Conservation (phyloP, 2,113 vertebrate genomes). For the Saccopteryx leptura region DNA sequence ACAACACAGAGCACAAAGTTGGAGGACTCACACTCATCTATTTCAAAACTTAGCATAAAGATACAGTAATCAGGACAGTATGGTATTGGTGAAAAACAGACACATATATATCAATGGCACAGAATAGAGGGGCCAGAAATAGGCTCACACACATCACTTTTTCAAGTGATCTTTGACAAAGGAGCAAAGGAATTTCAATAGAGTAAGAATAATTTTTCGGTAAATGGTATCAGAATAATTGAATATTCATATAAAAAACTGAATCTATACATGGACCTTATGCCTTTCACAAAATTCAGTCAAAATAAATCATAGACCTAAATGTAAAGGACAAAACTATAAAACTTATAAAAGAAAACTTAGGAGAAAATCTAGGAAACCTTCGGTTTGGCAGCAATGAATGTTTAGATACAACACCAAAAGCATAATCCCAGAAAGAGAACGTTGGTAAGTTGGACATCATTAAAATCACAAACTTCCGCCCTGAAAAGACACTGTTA, state of each 20-base stretch:
- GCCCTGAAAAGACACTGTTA: background rate
- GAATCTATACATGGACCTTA: background rate
- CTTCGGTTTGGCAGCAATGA: background rate
- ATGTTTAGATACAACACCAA: background rate
- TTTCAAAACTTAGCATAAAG: background rate
- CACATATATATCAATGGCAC: background rate
- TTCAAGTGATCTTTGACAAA: background rate
- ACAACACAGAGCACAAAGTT: background rate
- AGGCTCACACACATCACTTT: background rate
- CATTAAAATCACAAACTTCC: slow-evolving; percentile 19
- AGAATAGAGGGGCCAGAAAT: background rate
- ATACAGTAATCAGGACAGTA: background rate
- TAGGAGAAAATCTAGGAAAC: slow-evolving; percentile 4
- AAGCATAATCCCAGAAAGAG: background rate
- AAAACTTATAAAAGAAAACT: background rate
- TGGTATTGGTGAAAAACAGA: background rate
- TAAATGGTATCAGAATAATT: background rate
- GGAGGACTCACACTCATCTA: background rate
- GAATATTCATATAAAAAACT: background rate
- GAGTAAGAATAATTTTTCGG: slow-evolving; percentile 11
- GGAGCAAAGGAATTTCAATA: background rate
- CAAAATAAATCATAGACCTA: background rate
- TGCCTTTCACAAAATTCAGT: slow-evolving; percentile 19
- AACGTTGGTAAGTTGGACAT: background rate
- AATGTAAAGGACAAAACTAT: background rate